A percentile compares a stretch with the other conserved stretches of the same genome.
phyloP scores from a whole-genome alignment of 2,888 invertebrate genomes.

The Oscheius sp. region DNA sequence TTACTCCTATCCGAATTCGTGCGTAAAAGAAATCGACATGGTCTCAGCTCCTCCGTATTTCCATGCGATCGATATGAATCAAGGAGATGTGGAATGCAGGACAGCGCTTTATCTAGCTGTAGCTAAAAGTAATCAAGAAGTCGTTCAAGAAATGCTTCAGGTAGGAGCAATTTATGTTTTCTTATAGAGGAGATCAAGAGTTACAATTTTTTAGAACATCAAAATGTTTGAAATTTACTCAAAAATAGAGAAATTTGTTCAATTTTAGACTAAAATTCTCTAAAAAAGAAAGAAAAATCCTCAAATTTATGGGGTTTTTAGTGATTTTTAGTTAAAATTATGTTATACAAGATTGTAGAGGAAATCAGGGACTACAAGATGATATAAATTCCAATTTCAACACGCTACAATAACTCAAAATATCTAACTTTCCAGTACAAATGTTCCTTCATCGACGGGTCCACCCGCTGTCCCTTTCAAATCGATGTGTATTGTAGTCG shows the following conservation, averaged over 20 bases:
- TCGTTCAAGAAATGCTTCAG: conserved; percentile 55
- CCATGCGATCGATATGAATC: conserved; percentile 90
- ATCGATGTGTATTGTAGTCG: conserved; percentile 65
- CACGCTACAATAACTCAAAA: too few species aligned
- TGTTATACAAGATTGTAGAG: too few species aligned
- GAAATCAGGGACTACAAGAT: too few species aligned
- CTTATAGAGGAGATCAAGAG: too few species aligned
- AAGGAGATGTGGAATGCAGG: conserved; percentile 74
- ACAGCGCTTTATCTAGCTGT: conserved; percentile 89
- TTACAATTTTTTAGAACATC: too few species aligned
- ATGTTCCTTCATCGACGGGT: conserved; percentile 44
- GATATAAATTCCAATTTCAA: too few species aligned
- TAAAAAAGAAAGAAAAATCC: too few species aligned
- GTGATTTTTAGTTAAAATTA: too few species aligned
- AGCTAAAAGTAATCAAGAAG: conserved; percentile 59
- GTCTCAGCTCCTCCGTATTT: conserved; percentile 47
- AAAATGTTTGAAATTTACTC: too few species aligned
- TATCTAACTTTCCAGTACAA: conserved; percentile 37
- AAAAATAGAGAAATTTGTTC: too few species aligned
- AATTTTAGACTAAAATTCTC: too few species aligned
- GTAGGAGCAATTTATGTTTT: conserved; percentile 26
- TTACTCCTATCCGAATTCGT: conserved; percentile 13
- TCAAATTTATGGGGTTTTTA: too few species aligned
- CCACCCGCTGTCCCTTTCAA: conserved; percentile 49
- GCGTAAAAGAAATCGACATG: conserved; percentile 76